Conservation (phyloP, 1,140 invertebrate genomes). For the Pygmarrhopalites habei region DNA sequence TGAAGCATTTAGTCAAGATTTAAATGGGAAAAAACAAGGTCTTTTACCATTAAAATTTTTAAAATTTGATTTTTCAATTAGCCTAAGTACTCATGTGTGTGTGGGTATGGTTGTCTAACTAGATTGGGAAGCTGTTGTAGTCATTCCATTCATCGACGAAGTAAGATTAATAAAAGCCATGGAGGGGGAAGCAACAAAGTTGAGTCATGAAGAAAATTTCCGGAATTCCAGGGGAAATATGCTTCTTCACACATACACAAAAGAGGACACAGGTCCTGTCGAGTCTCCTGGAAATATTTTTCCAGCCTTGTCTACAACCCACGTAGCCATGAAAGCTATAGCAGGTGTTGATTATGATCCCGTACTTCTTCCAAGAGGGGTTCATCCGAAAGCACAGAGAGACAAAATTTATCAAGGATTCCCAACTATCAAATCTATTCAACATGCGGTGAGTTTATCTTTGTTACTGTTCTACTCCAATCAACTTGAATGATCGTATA, state of each 20-base stretch:
- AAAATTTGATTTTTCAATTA: too few species aligned
- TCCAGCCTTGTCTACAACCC: conserved; percentile 21
- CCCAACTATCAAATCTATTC: conserved; percentile 75
- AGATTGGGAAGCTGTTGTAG: conserved; percentile 96
- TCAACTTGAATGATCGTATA: not conserved
- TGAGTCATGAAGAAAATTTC: conserved; percentile 63
- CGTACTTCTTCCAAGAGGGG: conserved; percentile 60
- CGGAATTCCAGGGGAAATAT: conserved; percentile 82
- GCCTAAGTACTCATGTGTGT: too few species aligned
- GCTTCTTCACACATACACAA: conserved; percentile 62
- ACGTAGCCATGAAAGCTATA: conserved; percentile 40
- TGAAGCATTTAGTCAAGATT: conserved; percentile 74
- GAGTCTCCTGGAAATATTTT: conserved; percentile 20
- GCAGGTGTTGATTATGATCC: conserved; percentile 42
- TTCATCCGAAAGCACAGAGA: conserved; percentile 60
- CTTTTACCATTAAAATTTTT: too few species aligned
- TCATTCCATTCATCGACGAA: conserved; percentile 95
- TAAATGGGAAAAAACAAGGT: conserved; percentile 89
- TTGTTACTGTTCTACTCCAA: not conserved
- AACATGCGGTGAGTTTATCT: conserved; percentile 56
- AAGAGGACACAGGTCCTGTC: conserved; percentile 18
- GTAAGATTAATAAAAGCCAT: conserved; percentile 67
- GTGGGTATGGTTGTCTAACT: too few species aligned
- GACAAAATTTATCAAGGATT: conserved; percentile 80
- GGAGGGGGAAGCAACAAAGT: conserved; percentile 55